Evolutionary conservation across 1,140 invertebrate species (phyloP), one percentile per base, ranked within the genome.

Genomic region (Caenorhabditis briggsae): DNA sequence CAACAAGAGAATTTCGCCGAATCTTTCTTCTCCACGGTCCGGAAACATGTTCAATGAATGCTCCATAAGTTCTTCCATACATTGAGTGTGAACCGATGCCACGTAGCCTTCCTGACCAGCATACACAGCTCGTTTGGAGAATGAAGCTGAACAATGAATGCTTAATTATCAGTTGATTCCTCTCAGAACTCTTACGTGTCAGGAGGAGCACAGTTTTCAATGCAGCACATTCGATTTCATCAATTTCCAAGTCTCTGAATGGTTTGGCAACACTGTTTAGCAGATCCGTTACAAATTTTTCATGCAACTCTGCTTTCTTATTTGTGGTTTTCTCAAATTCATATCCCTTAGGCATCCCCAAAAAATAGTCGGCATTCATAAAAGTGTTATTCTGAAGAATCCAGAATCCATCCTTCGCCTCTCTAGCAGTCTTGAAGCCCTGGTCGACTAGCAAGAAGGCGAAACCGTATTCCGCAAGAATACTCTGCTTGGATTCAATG

Each of bases 401-500:
- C 86, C 86, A 87, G 9, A 85, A 87, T 11, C 53, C 59, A 5
- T 83, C 59, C 20, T 87, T 58, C 0, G 86, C 20, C 53, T 65
- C 25, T 58, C 18, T 48, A 1, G 78, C 58, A 18, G 86, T 87
- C 2, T 65, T 59, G 41, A 50, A 84, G 7, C 86, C 82, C 23
- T 87, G 86, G 46, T 87, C 86, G 12, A 87, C 82, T 9, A 87
- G 59, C 55, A 87, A 59, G 20, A 87, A 87, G 6, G 55, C 86
- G 16, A 87, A 33, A 46, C 41, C 56, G 58, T 58, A 87, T 43
- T 87, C 86, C 18, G 78, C 59, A 16, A 87, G 48, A 46, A 87
- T 65, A 23, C 48, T 41, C 18, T 82, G 58, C 65, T 86, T 83
- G 6, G 55, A 82, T 82, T 61, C 59, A 11, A 61, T 61, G 8